phyloP scores from a whole-genome alignment of 2,797 vertebrate genomes.

The Valencia hispanica region DNA sequence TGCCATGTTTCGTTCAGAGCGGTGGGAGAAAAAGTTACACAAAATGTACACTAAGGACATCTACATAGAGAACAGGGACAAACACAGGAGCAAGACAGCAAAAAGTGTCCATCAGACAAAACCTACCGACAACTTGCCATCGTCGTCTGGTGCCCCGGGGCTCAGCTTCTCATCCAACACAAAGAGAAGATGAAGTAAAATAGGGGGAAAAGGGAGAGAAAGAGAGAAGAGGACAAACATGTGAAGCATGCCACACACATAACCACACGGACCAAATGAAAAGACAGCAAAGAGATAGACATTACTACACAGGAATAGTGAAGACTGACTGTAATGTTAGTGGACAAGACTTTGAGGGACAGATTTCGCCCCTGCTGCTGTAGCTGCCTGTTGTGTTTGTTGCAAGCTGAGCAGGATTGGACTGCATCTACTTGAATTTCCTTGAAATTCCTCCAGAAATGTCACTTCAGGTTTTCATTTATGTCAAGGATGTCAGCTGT shows the following conservation, averaged over 20 bases:
- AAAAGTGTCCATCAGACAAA: conserved; percentile 69
- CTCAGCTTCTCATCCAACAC: conserved; percentile 83
- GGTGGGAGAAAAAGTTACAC: conserved; percentile 37
- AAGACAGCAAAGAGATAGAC: conserved; percentile 26
- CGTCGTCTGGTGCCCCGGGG: conserved; percentile 86
- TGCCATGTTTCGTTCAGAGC: conserved; percentile 38
- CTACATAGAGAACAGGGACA: conserved; percentile 61
- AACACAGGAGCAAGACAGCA: conserved; percentile 59
- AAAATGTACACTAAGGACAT: conserved; percentile 19
- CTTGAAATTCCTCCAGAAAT: conserved; percentile 35
- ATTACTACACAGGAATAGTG: conserved; percentile 36
- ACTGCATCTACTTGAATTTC: conserved; percentile 35
- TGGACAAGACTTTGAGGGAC: conserved; percentile 65
- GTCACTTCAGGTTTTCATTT: conserved; percentile 29
- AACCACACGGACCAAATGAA: conserved; percentile 61
- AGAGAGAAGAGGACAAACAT: conserved; percentile 78
- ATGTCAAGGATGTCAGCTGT: conserved; percentile 22
- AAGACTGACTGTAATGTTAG: conserved; percentile 55
- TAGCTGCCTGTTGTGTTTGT: conserved; percentile 28
- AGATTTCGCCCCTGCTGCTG: conserved; percentile 40
- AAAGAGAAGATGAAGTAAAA: conserved; percentile 77
- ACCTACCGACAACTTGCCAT: conserved; percentile 93
- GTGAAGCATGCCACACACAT: conserved; percentile 78
- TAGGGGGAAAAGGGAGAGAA: conserved; percentile 26
- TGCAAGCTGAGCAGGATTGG: conserved; percentile 30